Evolutionary conservation across 2,113 vertebrate genomes (phyloP), one percentile per base, ranked within the genome.

Genomic region (Patagioenas fasciata): DNA sequence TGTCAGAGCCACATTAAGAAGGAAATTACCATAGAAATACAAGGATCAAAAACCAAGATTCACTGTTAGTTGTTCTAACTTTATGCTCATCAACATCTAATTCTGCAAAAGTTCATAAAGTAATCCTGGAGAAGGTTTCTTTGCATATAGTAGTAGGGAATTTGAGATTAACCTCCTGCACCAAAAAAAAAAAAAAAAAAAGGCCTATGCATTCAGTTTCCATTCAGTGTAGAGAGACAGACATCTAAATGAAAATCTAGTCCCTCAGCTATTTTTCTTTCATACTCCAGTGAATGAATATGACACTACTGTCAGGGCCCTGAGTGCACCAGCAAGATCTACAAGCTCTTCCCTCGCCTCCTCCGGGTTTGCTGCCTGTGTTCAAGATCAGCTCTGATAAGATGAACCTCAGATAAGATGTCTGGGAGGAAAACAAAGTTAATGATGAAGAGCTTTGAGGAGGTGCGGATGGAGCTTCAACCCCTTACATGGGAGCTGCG

Each of bases 201-300:
- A 44, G 44, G 4, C 47, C 58, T n/a, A 10, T n/a, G 53, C 8
- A 15, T 82, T 88, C 71, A 77, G 24, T 73, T 89, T 88, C 53
- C 34, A 85, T 80, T 75, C 66, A 70, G 10, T 42, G 40, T 34
- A 77, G 66, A 89, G 67, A 80, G n/a, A 88, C 75, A 90, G 92
- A 93, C 80, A 95, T 95, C 95, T 97, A 96, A 96, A 97, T 97
- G 88, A 96, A 96, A 97, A 97, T 97, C 95, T 95, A 66, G 62
- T 83, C 51, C 15, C 25, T 90, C 80, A 34, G 67, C 64, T 92
- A 83, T 85, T 90, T 94, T 91, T 91, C 58, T 93, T 96, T 93
- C 67, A 58, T 83, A 93, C 9, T 70, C 6, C 32, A 70, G 8
- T 34, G 80, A 70, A 88, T 34, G 42, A 92, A 80, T 77, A 85